These are phyloP conservation scores for Phenganax stokvisi DNA, from an alignment of 92 coral and sea anemone species.

Conservation along the genomic window DNA sequence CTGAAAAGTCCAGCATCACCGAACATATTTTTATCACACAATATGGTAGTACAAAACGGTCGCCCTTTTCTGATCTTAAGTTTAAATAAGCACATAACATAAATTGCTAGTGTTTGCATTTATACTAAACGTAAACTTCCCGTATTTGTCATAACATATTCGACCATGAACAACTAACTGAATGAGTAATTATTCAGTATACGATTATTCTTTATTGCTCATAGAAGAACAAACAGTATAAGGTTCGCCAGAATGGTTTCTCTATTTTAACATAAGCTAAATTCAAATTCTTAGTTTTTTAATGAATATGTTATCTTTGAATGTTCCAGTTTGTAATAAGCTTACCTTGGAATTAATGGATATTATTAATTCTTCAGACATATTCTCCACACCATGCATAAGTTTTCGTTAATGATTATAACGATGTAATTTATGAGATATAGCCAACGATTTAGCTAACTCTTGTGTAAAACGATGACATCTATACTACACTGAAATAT, in stretches of 20 bases:
- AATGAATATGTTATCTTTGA: not conserved
- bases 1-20: too few relatives aligned
- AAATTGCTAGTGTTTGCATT: not conserved
- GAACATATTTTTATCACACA: too few relatives aligned
- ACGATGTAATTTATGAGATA: not conserved
- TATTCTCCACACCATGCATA: not conserved
- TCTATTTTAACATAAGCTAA: not conserved
- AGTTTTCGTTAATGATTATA: not conserved
- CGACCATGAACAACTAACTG: too few relatives aligned
- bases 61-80: not conserved
- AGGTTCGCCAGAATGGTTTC: too few relatives aligned
- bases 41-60: not conserved
- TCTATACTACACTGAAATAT: not conserved
- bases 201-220: too few relatives aligned
- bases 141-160: not conserved
- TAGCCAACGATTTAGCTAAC: not conserved
- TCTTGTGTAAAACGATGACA: not conserved
- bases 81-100: not conserved
- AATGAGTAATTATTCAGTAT: too few relatives aligned
- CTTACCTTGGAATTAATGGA: conserved; percentile 17
- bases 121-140: not conserved
- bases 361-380: conserved; percentile 11
- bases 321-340: not conserved
- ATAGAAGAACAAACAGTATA: too few relatives aligned
- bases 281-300: not conserved